Evolutionary conservation across 2,113 vertebrate species (phyloP).

Genomic region (Brachypodius melanocephalos): DNA sequence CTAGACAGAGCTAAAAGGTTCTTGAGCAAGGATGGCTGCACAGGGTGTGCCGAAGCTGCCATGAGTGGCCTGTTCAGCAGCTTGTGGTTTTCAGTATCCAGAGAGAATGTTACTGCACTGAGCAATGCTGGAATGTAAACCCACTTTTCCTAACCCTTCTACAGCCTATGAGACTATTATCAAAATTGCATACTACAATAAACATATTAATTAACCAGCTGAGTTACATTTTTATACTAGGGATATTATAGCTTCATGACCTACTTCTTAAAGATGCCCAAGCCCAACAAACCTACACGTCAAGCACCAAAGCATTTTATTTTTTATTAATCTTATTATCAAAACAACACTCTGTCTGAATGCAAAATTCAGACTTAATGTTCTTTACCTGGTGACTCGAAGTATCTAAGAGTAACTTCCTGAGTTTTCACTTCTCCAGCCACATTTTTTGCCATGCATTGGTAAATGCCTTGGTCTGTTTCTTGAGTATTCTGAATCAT

Average conservation of each 20-base stretch:
- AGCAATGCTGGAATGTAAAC: neutral
- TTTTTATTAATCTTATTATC: neutral
- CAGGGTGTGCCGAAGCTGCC: neutral
- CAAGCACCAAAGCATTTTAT: neutral
- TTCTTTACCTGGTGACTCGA: conserved; percentile 87
- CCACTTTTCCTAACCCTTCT: neutral
- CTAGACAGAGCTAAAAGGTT: neutral
- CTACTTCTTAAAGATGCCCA: neutral
- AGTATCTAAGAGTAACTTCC: conserved; percentile 92
- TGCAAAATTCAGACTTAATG: neutral
- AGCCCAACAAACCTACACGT: neutral
- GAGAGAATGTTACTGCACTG: neutral
- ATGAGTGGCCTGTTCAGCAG: neutral
- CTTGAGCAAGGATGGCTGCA: neutral
- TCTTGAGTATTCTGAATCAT: conserved; percentile 97
- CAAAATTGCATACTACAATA: neutral
- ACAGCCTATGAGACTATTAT: neutral
- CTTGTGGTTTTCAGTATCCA: neutral
- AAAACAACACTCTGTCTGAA: neutral
- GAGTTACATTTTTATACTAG: neutral
- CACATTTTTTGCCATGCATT: conserved; percentile 97
- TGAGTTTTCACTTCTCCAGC: conserved; percentile 96
- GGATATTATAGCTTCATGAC: neutral
- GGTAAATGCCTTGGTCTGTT: conserved; percentile 94
- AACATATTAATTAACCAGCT: neutral